Conservation (phyloP, 2,888 invertebrate genomes). For the Panzeria rudis region DNA sequence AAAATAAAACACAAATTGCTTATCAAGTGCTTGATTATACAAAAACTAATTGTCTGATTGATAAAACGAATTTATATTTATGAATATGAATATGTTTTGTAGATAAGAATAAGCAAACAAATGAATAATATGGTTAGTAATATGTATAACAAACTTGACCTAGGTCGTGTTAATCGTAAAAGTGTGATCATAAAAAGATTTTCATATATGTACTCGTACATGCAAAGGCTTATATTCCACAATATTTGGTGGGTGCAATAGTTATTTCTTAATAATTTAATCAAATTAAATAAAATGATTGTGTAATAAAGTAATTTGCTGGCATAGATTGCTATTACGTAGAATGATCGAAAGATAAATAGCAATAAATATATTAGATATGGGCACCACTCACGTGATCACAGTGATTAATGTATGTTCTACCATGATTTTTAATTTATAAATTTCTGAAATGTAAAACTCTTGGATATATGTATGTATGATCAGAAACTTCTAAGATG, state of each 20-base stretch:
- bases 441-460: too few relatives aligned
- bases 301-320: too few relatives aligned
- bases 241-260: neutral
- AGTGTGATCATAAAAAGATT: slow-evolving; percentile 12
- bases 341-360: too few relatives aligned
- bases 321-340: too few relatives aligned
- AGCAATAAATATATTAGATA: too few relatives aligned
- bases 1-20: slow-evolving; percentile 24
- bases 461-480: too few relatives aligned
- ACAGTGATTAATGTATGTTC: neutral
- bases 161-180: slow-evolving; percentile 40
- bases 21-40: slow-evolving; percentile 37
- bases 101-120: slow-evolving; percentile 34
- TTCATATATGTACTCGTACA: too few relatives aligned
- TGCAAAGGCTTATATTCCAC: too few relatives aligned
- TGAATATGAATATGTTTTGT: slow-evolving; percentile 1
- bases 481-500: too few relatives aligned
- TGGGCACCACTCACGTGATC: too few relatives aligned
- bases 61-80: slow-evolving; percentile 7
- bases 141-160: slow-evolving; percentile 9
- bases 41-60: slow-evolving; percentile 18
- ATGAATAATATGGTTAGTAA: neutral
- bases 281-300: neutral
- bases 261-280: neutral
- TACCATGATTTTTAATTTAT: too few relatives aligned